Evolutionary conservation across 2,888 invertebrate genomes (phyloP), one percentile per base, ranked within the genome.

Genomic region (Oligia fasciuncula): DNA sequence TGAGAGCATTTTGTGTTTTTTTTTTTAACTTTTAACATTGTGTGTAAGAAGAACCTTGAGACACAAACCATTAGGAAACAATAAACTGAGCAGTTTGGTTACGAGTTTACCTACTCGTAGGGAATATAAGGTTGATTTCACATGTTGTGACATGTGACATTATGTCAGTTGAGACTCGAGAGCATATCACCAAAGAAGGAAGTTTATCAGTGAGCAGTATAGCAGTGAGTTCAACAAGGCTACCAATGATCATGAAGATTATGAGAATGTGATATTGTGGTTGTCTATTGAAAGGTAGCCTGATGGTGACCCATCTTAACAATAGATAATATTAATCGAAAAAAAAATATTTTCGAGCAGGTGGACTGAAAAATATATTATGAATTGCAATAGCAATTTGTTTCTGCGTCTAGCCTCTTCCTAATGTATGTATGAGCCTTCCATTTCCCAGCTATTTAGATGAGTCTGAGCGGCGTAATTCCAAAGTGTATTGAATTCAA

Each of bases 401-500:
- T 71, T 40, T 40, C n/a, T 17, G 60, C 0, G 14, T 49, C 62
- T 71, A 49, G 29, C 2, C n/a, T 29, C n/a, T 29, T n/a, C n/a
- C 70, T 29, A 63, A 70, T 80, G 35, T 51, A 54, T 49, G 46
- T 65, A 51, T 79, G 72, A 73, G 66, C 70, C 60, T 73, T 62
- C 51, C n/a, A 43, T 14, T 51, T 74, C 73, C 71, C 54, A 70
- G 62, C 43, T 19, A 75, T 86, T 78, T 75, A 70, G 83, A 86
- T 73, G 54, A 73, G 66, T 49, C 72, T 84, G 69, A 54, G 82
- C 80, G 87, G 82, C 63, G 35, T 76, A 75, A 77, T 76, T 80
- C 81, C 77, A 87, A 87, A 88, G 79, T 80, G 83, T 81, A 82
- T 86, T 84, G 82, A 84, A 88, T 88, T 84, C 83, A 85, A 83